Evolutionary conservation across 1,140 invertebrate genomes (phyloP).

Genomic region (Brevipalpus yothersi): DNA sequence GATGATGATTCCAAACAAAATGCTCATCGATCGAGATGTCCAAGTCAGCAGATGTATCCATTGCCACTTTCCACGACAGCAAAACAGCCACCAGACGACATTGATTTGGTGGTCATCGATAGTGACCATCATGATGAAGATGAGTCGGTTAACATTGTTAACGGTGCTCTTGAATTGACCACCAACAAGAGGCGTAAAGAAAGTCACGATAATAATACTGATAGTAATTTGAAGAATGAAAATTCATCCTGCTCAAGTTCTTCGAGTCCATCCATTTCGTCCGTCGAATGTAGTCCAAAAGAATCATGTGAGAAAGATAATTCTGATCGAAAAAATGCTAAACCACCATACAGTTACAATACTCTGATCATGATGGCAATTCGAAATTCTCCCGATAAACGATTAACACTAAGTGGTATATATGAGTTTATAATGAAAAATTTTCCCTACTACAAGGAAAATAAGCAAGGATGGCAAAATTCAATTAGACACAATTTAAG

Average conservation of each 20-base stretch:
- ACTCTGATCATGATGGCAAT: slow-evolving; percentile 99
- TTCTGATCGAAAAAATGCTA: slow-evolving; percentile 26
- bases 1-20: too few relatives aligned
- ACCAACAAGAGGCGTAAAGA: too few relatives aligned
- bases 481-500: slow-evolving; percentile 90
- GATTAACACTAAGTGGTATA: slow-evolving; percentile 91
- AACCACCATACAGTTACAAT: slow-evolving; percentile 93
- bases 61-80: too few relatives aligned
- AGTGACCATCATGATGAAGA: too few relatives aligned
- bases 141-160: too few relatives aligned
- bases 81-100: too few relatives aligned
- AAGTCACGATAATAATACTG: too few relatives aligned
- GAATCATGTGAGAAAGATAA: background rate
- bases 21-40: too few relatives aligned
- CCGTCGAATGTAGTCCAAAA: background rate
- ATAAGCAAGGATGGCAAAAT: slow-evolving; percentile 98
- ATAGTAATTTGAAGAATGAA: too few relatives aligned
- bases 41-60: too few relatives aligned
- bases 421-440: slow-evolving; percentile 98
- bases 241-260: background rate
- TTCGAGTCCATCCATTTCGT: slow-evolving; percentile 25
- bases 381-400: slow-evolving; percentile 65
- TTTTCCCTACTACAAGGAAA: slow-evolving; percentile 90
- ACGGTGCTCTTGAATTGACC: too few relatives aligned
- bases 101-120: too few relatives aligned